Conservation (phyloP, 2,113 vertebrate genomes). For the Gobiocypris rarus region DNA sequence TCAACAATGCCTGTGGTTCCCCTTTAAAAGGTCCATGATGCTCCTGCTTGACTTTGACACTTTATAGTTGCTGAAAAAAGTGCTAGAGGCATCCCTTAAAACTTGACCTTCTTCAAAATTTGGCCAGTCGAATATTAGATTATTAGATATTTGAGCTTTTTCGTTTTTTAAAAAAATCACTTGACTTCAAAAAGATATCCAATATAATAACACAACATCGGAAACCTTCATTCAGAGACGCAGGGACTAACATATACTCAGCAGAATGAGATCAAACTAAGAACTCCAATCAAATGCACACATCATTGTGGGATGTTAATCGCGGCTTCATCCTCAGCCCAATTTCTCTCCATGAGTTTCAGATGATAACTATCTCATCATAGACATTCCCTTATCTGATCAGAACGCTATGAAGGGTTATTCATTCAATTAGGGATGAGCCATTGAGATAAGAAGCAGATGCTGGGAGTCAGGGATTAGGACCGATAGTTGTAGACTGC, state of each 20-base stretch:
- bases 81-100: background rate
- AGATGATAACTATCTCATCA: slow-evolving; percentile 43
- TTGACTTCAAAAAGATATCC: background rate
- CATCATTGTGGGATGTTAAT: slow-evolving; percentile 49
- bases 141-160: background rate
- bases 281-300: slow-evolving; percentile 19
- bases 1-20: no score
- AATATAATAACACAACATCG: background rate
- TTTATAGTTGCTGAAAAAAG: background rate
- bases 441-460: slow-evolving; percentile 40
- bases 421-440: slow-evolving; percentile 48
- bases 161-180: background rate
- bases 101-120: background rate
- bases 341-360: slow-evolving; percentile 26
- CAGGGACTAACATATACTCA: background rate
- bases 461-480: slow-evolving; percentile 51
- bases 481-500: slow-evolving; percentile 27
- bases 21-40: background rate
- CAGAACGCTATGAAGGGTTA: slow-evolving; percentile 41
- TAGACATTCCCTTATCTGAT: slow-evolving; percentile 53
- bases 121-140: no score
- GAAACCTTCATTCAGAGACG: slow-evolving; percentile 17
- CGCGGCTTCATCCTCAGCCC: slow-evolving; percentile 29
- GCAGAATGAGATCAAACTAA: slow-evolving; percentile 13
- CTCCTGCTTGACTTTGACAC: background rate